phyloP scores from a whole-genome alignment of 1,140 invertebrate genomes.

The Polypedilum pembai region DNA sequence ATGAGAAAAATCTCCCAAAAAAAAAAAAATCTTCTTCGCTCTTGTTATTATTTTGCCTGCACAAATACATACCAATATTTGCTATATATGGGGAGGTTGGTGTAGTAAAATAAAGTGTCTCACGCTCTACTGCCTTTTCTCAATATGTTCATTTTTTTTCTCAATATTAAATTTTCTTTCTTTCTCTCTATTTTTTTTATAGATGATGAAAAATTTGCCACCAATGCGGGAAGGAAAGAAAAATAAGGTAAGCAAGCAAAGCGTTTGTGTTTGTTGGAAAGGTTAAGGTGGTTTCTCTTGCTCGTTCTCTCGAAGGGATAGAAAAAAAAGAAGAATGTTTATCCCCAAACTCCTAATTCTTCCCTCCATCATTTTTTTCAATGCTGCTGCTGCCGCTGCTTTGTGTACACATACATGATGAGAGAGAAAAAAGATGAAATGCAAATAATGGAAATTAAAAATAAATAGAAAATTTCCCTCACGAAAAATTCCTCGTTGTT shows the following conservation, averaged over 20 bases:
- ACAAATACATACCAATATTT: not conserved
- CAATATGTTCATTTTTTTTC: constrained; percentile 4
- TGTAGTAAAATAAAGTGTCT: not conserved
- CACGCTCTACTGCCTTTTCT: not conserved
- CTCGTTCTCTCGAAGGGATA: too few relatives aligned
- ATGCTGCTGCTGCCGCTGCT: not conserved
- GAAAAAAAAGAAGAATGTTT: too few relatives aligned
- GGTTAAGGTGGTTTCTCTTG: too few relatives aligned
- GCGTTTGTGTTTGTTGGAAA: too few relatives aligned
- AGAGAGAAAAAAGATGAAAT: not conserved
- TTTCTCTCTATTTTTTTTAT: not conserved
- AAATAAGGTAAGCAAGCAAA: not conserved
- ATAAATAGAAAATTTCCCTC: constrained; percentile 18
- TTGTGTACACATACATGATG: constrained; percentile 25
- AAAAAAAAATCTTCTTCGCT: not conserved
- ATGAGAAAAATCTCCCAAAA: constrained; percentile 9
- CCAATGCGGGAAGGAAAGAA: constrained; percentile 4
- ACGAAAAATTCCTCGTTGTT: constrained; percentile 14
- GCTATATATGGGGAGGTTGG: not conserved
- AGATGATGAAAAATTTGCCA: constrained; percentile 18
- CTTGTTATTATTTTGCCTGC: not conserved
- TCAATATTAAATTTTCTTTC: not conserved
- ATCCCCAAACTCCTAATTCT: not conserved
- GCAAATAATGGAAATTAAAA: constrained; percentile 28
- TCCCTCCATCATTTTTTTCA: not conserved